Base-by-base conservation (phyloP, 2,888 invertebrate genomes). In the Altica lythri region DNA sequence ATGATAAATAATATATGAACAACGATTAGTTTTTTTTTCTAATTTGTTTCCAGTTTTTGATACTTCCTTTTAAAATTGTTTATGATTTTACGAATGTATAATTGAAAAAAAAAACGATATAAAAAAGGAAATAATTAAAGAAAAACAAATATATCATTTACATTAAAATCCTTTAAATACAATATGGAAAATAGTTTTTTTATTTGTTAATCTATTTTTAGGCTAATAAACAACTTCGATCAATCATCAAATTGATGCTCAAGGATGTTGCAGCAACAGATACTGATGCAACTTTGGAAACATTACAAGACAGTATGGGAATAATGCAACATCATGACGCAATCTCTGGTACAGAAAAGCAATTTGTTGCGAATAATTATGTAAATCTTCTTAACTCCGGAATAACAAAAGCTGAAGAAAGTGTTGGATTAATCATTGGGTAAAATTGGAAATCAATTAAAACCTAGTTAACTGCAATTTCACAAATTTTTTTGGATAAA, bases 281-380 rank as follows among this genome's bases (percentile, higher is more conserved):
- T 16, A 35, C 10, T 1, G 32, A 32, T 12, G 22, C 4, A 19
- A 27, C 6, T n/a, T 4, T 27, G n/a, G 34, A 34, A 14, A 22
- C 8, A 2, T 22, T 40, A 13, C n/a, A 9, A 22, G 40, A 40
- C 10, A 38, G 18, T n/a, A 4, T 90, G 85, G 89, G 88, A 1
- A 77, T 89, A 1, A 85, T 90, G 85, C 94, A 95, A 71, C 95
- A 95, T 71, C 95, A 95, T 70, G 94, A 95, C 72, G 91, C 82
- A n/a, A 84, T 95, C 2, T 90, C 91, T 1, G 91, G 91, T 3
- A 91, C 91, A 0, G 90, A 90, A 72, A 88, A 91, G 72, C 83
- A 92, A 72, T 80, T 87, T 72, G 88, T 97, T 0, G 89, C 95
- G 0, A 73, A 84, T 42, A 97, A 98, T 76, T 98, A 98, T 74